Evolutionary conservation across 2,797 vertebrate genomes (phyloP), one percentile per base, ranked within the genome.

Genomic region (Pelodytes ibericus): DNA sequence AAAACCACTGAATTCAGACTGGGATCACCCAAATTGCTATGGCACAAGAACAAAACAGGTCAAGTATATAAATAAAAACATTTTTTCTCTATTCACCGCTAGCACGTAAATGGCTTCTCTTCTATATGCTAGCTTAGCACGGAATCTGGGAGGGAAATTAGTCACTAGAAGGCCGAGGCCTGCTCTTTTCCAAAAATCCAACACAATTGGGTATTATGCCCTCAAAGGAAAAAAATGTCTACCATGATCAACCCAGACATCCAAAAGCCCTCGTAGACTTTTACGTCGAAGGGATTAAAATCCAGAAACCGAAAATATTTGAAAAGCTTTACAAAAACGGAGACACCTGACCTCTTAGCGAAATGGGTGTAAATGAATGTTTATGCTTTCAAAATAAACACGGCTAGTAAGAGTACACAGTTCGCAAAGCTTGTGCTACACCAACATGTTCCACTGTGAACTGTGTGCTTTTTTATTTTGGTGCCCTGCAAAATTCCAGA

Each of bases 351-450:
- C 25, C 24, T 9, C 58, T 69, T 41, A 49, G 41, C 13, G 13
- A 29, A 29, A 20, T 56, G 74, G 59, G 25, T 36, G 24, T 68
- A 75, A 75, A 75, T 62, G 57, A 29, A 27, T 75, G 74, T 75
- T 75, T 69, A 75, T 75, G 39, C 24, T 68, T 51, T 57, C 15
- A 61, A 63, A 69, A 70, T 70, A 75, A 70, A 75, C 74, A 47
- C 30, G 59, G 59, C 16, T 51, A 10, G 31, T 49, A 67, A 44
- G 41, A 44, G 57, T 75, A 69, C 44, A 62, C 66, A 62, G 53
- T 39, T 20, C 60, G 30, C 59, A 68, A 68, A 61, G 36, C 66
- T 24, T 44, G 62, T 36, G 33, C 56, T 56, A 20, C 41, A 69
- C 57, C 64, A 26, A 57, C 22, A 16, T 3, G 51, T 66, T 53